Percentiles rank a stretch among this genome's conserved stretches.
These are phyloP conservation scores for Centropyge bicolor DNA, from an alignment of 2,797 vertebrate genomes.

Conservation along the genomic window DNA sequence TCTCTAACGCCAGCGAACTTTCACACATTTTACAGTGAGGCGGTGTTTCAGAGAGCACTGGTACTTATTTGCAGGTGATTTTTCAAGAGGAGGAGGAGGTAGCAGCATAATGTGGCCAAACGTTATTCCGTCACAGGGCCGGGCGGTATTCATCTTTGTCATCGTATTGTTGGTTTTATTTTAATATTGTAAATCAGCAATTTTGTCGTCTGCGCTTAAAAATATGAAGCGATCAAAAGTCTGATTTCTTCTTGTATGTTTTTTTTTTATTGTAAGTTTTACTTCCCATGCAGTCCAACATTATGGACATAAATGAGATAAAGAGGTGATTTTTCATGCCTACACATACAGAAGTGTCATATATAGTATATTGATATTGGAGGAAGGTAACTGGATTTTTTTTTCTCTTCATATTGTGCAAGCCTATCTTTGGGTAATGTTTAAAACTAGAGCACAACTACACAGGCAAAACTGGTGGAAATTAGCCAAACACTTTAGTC, in stretches of 20 bases:
- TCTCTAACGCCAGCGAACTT: constrained; percentile 60
- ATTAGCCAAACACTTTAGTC: constrained; percentile 14
- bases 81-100: constrained; percentile 63
- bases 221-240: constrained; percentile 46
- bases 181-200: background rate
- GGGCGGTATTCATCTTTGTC: background rate
- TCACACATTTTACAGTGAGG: constrained; percentile 35
- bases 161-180: constrained; percentile 15
- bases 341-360: constrained; percentile 46
- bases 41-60: constrained; percentile 45
- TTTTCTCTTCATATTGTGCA: constrained; percentile 20
- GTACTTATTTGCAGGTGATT: constrained; percentile 39
- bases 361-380: constrained; percentile 45
- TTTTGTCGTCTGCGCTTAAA: constrained; percentile 29
- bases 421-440: constrained; percentile 26
- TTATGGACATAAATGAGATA: constrained; percentile 51
- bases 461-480: constrained; percentile 43
- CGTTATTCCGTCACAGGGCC: constrained; percentile 16
- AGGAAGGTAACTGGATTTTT: constrained; percentile 24
- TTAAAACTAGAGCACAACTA: constrained; percentile 37
- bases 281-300: constrained; percentile 61
- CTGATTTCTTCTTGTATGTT: constrained; percentile 10
- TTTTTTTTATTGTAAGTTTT: constrained; percentile 14
- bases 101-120: constrained; percentile 46
- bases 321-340: constrained; percentile 62